Evolutionary conservation across 2,113 vertebrate species (phyloP), one percentile per base, ranked within the genome.

Genomic region (Bufo bufo): DNA sequence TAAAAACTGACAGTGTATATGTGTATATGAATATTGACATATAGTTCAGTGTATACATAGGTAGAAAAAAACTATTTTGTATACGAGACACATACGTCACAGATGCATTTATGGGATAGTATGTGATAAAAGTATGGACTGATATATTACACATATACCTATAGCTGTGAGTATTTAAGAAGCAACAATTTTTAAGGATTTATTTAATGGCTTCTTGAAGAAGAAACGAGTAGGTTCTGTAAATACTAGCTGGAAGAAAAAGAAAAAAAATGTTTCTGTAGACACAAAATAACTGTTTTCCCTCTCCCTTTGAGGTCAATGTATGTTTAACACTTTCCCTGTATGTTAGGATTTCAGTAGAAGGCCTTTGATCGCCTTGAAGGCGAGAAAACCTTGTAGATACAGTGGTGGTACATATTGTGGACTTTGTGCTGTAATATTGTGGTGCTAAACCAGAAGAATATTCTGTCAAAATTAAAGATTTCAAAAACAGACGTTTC

Each of bases 381-480:
- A 88, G 58, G 71, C 49, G 85, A 86, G n/a, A 33, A 80, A 16
- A 77, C 19, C 49, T 61, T 50, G 16, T 77, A 89, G 82, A 77
- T 63, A 84, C 82, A 89, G 72, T 77, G 14, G 72, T 89, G 74
- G 92, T 94, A 93, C 86, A 93, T 93, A 92, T 91, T 92, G 94
- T 95, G 93, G 90, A 91, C 91, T 93, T 92, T 93, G 91, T 91
- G 72, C 56, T 89, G 91, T 94, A 93, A 94, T 84, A 90, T 93
- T 95, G 90, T 94, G 93, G 93, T 94, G 94, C 93, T 92, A 93
- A 92, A 90, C 92, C 90, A 72, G 47, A 95, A 95, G 88, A 91
- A 90, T 89, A 93, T 90, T 91, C 92, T 93, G 91, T 93, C 94
- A 90, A 89, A 93, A 94, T 95, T 94, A 93, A 94, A 94, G 43